A percentile compares a stretch with the other conserved stretches of the same genome.
Conservation (phyloP, 2,797 vertebrate species). For the Enteromius mattozi region DNA sequence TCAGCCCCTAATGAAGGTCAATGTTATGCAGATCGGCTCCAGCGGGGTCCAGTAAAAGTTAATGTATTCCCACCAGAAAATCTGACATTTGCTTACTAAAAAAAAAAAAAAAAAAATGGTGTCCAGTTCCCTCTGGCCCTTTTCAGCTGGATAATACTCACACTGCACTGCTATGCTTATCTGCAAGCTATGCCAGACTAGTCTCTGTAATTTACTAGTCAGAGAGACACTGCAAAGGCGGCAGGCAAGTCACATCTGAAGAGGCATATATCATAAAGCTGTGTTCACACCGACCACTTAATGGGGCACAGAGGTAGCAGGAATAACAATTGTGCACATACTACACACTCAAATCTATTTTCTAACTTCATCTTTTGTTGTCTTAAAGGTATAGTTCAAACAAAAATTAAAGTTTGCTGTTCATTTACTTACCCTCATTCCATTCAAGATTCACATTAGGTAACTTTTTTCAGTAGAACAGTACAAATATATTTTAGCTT, state of each 20-base stretch:
- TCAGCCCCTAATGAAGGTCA: conserved; percentile 69
- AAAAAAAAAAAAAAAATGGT: conserved; percentile 25
- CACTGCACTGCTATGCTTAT: conserved; percentile 26
- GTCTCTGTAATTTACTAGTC: conserved; percentile 6
- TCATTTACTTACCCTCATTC: not conserved
- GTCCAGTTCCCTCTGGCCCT: conserved; percentile 40
- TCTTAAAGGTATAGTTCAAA: not conserved
- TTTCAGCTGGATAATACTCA: conserved; percentile 6
- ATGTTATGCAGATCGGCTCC: conserved; percentile 63
- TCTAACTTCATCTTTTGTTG: not conserved
- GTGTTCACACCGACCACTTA: not conserved
- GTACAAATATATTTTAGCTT: not conserved
- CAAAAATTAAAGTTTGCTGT: not conserved
- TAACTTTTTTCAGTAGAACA: not conserved
- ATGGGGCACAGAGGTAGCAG: not conserved
- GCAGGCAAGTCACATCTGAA: not conserved
- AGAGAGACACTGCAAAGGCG: not conserved
- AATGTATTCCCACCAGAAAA: conserved; percentile 66
- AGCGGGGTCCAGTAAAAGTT: conserved; percentile 71
- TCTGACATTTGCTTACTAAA: conserved; percentile 65
- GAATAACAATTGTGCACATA: not conserved
- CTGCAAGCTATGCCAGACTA: not conserved
- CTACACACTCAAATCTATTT: conserved; percentile 3
- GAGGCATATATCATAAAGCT: not conserved
- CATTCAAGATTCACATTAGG: not conserved